Conservation (phyloP, 2,888 invertebrate species). For the Orgyia antiqua region DNA sequence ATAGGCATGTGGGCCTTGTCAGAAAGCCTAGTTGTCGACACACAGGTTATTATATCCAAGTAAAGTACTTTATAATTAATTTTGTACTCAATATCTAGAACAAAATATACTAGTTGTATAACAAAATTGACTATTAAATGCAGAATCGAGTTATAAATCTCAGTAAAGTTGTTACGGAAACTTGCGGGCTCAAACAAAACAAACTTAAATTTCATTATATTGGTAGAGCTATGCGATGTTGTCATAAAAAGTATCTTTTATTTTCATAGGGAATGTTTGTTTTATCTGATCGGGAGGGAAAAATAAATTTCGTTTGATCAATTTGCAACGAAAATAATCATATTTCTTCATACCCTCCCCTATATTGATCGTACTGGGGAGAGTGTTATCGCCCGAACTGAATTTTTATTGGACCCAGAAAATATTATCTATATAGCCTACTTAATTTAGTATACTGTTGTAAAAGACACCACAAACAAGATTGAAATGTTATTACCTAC, state of each 20-base stretch:
- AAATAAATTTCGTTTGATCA: conserved; percentile 32
- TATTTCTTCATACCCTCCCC: conserved; percentile 25
- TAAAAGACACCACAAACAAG: conserved; percentile 9
- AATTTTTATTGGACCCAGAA: conserved; percentile 27
- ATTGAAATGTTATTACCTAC: conserved; percentile 8
- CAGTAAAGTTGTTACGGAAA: no score
- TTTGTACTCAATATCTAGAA: no score
- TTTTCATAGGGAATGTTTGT: conserved; percentile 23
- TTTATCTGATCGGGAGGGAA: conserved; percentile 17
- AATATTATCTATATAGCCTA: conserved; percentile 22
- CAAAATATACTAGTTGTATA: no score
- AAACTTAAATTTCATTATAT: no score
- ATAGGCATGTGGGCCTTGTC: conserved; percentile 14
- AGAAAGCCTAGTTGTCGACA: no score
- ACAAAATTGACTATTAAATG: no score
- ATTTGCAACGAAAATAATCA: conserved; percentile 32
- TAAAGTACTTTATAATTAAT: no score
- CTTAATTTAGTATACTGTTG: conserved; percentile 21
- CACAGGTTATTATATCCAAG: no score
- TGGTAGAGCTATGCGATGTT: no score
- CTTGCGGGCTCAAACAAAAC: no score
- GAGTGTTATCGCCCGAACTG: conserved; percentile 22
- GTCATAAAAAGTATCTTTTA: conserved; percentile 20
- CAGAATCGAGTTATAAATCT: no score
- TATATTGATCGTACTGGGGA: conserved; percentile 25